Conservation (phyloP, 2,888 invertebrate genomes). For the Hymenopus coronatus region DNA sequence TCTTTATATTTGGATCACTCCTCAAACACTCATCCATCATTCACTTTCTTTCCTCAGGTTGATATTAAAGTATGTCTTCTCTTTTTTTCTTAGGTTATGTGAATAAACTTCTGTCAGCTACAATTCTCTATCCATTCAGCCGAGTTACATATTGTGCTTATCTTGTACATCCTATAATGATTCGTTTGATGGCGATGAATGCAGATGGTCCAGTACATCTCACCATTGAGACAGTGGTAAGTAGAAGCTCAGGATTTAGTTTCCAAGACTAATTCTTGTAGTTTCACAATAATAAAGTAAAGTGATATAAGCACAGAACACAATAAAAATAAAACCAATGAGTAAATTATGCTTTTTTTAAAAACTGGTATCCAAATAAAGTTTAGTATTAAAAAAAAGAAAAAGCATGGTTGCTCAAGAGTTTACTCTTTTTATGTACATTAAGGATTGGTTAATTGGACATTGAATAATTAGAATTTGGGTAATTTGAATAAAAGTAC, state of each 20-base stretch:
- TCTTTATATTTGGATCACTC: too few species aligned
- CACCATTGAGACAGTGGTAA: conserved; percentile 72
- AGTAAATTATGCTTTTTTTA: too few species aligned
- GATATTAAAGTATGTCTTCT: neutral
- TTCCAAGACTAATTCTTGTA: neutral
- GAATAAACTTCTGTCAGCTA: conserved; percentile 68
- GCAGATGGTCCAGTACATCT: conserved; percentile 80
- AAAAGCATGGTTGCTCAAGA: too few species aligned
- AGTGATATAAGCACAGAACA: neutral
- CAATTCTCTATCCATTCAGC: conserved; percentile 79
- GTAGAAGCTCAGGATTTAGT: conserved; percentile 38
- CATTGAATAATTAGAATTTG: too few species aligned
- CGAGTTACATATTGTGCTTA: conserved; percentile 86
- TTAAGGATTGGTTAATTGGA: too few species aligned
- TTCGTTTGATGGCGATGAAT: conserved; percentile 75
- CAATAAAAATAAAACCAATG: too few species aligned
- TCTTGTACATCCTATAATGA: conserved; percentile 78
- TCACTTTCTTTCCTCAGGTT: neutral
- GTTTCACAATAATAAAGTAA: neutral
- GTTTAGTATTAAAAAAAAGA: too few species aligned
- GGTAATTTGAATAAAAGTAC: too few species aligned
- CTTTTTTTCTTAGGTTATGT: conserved; percentile 51
- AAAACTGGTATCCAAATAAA: too few species aligned
- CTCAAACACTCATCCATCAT: neutral
- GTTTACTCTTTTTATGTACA: too few species aligned